Evolutionary conservation across 2,797 vertebrate species (phyloP), one percentile per base, ranked within the genome.

Genomic region (Sebastolobus alascanus): DNA sequence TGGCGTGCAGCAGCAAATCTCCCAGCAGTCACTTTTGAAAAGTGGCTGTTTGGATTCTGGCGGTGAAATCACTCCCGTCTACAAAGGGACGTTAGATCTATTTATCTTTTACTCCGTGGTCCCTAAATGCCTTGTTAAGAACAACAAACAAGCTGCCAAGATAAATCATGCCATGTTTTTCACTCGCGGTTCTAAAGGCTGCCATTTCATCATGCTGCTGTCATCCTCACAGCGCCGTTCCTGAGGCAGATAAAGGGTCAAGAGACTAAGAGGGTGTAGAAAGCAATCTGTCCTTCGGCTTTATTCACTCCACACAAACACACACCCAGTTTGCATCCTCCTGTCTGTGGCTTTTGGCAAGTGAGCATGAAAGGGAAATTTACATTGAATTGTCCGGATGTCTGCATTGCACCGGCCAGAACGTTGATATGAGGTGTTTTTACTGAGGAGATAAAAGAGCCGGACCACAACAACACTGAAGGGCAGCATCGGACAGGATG

Each of bases 81-180:
- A 86, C 83, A 91, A 82, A 89, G 77, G 72, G 60, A 77, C 69
- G 70, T 82, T 73, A 3, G 66, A 67, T 69, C 68, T 85, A 77
- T 72, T 85, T 61, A 6, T 33, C 52, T 43, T n/a, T 38, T 27
- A 27, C 35, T 43, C 68, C 20, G 4, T 2, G 38, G 80, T 90
- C 87, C 80, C 78, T 68, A 77, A 89, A 88, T 75, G 70, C 69
- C 12, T 80, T 69, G 75, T 87, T 78, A 90, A 84, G 68, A 90
- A 93, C 74, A 93, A 94, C 90, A 94, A 92, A 91, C 87, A 90
- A 64, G 59, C 84, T 88, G 88, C 82, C 86, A 81, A 85, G 63
- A 91, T 89, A 77, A 92, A 91, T 86, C 72, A 63, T 25, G 63
- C 38, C 65, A 2, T 90, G 85, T 90, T 90, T 86, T 86, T 71